A percentile compares a stretch with the other conserved stretches of the same genome.
Conservation (phyloP, 2,797 vertebrate genomes). For the Miichthys miiuy region DNA sequence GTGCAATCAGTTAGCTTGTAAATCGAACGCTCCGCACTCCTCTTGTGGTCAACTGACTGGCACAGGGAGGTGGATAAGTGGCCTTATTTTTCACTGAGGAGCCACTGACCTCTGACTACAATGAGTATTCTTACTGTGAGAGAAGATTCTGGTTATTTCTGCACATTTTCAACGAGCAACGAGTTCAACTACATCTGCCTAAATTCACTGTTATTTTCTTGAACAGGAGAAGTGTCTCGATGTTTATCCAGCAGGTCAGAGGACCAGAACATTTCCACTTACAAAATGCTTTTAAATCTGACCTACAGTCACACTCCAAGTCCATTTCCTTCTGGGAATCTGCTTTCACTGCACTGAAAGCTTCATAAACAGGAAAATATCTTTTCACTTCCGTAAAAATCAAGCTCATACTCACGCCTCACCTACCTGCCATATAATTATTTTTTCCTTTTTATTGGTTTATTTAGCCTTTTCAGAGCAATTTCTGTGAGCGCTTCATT, state of each 20-base stretch:
- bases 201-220: not conserved
- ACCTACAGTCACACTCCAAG: not conserved
- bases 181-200: not conserved
- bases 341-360: slow-evolving; percentile 9
- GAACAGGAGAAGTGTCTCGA: not conserved
- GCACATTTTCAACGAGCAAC: not conserved
- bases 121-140: not conserved
- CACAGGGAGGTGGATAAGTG: not conserved
- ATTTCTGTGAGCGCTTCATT: slow-evolving; percentile 25
- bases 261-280: not conserved
- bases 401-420: not conserved
- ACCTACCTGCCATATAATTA: not conserved
- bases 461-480: slow-evolving; percentile 12
- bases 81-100: not conserved
- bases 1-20: not conserved
- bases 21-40: not conserved
- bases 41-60: not conserved
- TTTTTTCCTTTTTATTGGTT: slow-evolving; percentile 17
- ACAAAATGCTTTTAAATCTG: slow-evolving; percentile 22
- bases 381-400: slow-evolving; percentile 9
- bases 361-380: slow-evolving; percentile 7
- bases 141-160: not conserved
- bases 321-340: not conserved
- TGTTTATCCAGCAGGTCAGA: not conserved
- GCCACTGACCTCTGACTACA: not conserved